Evolutionary conservation across 2,797 vertebrate species (phyloP), one percentile per base, ranked within the genome.

Genomic region (Danionella dracula): DNA sequence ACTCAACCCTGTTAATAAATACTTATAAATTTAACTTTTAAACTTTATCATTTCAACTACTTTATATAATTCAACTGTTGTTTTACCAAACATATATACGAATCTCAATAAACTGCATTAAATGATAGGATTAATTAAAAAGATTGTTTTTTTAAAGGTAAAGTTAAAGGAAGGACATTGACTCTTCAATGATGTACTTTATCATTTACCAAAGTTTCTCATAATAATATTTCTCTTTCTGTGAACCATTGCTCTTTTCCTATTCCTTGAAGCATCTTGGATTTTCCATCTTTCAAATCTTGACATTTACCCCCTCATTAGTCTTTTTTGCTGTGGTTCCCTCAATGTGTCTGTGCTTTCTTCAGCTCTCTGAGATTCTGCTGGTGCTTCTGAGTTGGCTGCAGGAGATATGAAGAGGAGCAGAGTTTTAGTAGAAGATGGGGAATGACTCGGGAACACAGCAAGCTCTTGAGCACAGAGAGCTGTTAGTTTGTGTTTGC

Each of bases 391-490:
- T 54, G 17, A 51, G 49, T 45, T 64, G 46, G 29, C n/a, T 27
- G 23, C 16, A 35, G 40, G 44, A 16, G n/a, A 37, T 29, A 17
- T 21, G 48, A 51, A 54, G 17, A 64, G 34, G 54, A 42, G 27
- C 29, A 23, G 37, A 64, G 49, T 54, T 54, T 64, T 38, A 64
- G 4, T 27, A 64, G 40, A 48, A 35, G 61, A 64, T 45, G 31
- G 23, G 6, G 32, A 65, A 35, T 65, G 29, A 65, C 49, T 65
- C 61, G 54, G 19, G 53, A 37, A n/a, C 49, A 34, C 29, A 19
- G 19, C 8, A 40, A 12, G 17, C 35, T 13, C 8, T 35, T 54
- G 61, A 54, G 49, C 10, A 20, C 38, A 31, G 32, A 48, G 15
- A 46, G 51, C 31, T 6, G 63, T 56, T 35, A 44, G 31, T 50